Evolutionary conservation across 1,140 invertebrate genomes (phyloP).

Genomic region (Cardiocondyla obscurior): DNA sequence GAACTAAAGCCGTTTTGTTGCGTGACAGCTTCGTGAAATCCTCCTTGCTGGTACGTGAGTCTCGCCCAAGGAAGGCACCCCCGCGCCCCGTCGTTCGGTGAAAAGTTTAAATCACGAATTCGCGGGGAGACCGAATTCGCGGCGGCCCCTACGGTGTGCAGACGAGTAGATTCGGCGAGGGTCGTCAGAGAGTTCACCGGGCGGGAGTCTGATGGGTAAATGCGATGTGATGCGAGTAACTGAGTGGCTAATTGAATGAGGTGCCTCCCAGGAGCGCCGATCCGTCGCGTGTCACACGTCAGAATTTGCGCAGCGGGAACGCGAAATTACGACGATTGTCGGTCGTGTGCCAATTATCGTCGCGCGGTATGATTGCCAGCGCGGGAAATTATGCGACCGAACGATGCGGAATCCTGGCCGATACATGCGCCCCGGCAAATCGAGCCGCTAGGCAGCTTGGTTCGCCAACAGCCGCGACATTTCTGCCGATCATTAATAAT

Average conservation of each 20-base stretch:
- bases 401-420: constrained; percentile 12
- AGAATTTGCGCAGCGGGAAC: constrained; percentile 74
- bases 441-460: background rate
- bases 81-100: constrained; percentile 40
- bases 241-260: constrained; percentile 83
- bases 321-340: constrained; percentile 70
- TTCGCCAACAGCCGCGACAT: constrained; percentile 18
- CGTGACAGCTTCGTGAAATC: constrained; percentile 59
- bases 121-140: constrained; percentile 26
- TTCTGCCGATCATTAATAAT: constrained; percentile 67
- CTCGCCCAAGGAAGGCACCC: constrained; percentile 3
- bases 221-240: constrained; percentile 82
- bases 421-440: constrained; percentile 15
- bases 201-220: constrained; percentile 74
- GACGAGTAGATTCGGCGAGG: constrained; percentile 49
- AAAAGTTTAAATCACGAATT: constrained; percentile 67
- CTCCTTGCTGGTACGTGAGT: constrained; percentile 18
- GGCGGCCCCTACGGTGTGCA: constrained; percentile 10
- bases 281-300: constrained; percentile 79
- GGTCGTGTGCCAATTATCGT: constrained; percentile 69
- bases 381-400: constrained; percentile 57
- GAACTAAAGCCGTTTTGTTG: constrained; percentile 56
- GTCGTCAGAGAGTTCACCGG: constrained; percentile 55
- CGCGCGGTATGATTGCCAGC: constrained; percentile 64
- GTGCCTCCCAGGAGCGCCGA: constrained; percentile 80